Base-by-base conservation (phyloP, 2,797 vertebrate species). In the Melanotaenia boesemani region DNA sequence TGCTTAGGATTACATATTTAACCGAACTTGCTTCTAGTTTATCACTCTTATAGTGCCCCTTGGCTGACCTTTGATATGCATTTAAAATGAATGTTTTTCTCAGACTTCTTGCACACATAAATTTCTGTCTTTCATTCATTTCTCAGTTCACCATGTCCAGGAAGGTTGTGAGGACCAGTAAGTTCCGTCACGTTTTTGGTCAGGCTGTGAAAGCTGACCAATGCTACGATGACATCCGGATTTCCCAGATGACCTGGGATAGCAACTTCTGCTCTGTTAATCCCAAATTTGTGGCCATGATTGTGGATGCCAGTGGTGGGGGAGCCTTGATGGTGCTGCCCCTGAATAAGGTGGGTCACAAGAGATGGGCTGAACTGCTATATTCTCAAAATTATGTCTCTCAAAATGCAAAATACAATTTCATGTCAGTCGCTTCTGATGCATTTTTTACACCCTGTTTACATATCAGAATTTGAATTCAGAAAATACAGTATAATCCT, bases 171-270 rank as follows among this genome's bases (percentile, higher is more conserved):
- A 95, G 97, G 81, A 70, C 85, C 94, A 98, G 97, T 79, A 98
- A 98, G 91, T 97, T 97, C 87, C 97, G 97, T 11, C 97, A 98
- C 0, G 97, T 98, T 80, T 98, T 97, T 20, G 97, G 97, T 13
- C 96, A 97, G 91, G 95, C 88, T 0, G 81, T 94, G 79, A 97
- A 97, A 88, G 90, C 95, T 0, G 97, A 98, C 88, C 97, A 97
- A 74, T 97, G 97, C 89, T 98, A 98, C 66, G 97, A 98, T 67
- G 97, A 98, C 84, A 96, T 98, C 78, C 93, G 97, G 0, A 96
- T 98, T 87, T 97, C 97, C 34, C 97, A 97, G 93, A 97, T 96
- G 94, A 98, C 97, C 36, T 98, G 97, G 97, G 97, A 98, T 92
- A 96, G 96, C 87, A 96, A 95, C 88, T 97, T 98, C 93, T 98